These are phyloP conservation scores for Mechanitis mazaeus DNA, from an alignment of 2,888 invertebrate genomes.

Conservation along the genomic window DNA sequence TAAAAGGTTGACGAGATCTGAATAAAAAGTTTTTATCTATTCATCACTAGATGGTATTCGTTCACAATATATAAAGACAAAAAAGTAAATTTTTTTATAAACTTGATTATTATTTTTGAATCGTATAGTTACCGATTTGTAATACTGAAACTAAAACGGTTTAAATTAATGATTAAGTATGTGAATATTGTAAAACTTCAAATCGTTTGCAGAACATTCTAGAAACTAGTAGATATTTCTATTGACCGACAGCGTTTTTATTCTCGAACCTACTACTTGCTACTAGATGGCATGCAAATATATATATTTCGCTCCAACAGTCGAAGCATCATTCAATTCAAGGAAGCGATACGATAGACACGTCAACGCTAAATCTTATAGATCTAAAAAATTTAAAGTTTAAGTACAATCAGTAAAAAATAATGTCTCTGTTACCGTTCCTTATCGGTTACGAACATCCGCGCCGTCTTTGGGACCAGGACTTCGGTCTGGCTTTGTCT, in stretches of 20 bases:
- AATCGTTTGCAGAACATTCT: too few species aligned
- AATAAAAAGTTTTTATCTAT: not conserved
- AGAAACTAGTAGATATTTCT: too few species aligned
- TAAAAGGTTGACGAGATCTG: too few species aligned
- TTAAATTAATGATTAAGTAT: too few species aligned
- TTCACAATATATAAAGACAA: too few species aligned
- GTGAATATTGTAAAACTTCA: too few species aligned
- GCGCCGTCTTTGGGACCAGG: conserved; percentile 50
- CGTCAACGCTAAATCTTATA: not conserved
- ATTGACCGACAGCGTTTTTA: too few species aligned
- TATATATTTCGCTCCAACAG: not conserved
- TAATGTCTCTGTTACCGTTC: conserved; percentile 50
- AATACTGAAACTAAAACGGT: too few species aligned
- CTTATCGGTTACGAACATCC: conserved; percentile 40
- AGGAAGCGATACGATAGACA: not conserved
- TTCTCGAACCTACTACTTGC: not conserved
- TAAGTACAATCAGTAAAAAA: not conserved
- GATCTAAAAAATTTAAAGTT: not conserved
- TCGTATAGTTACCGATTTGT: too few species aligned
- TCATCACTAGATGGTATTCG: not conserved
- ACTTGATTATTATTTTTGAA: too few species aligned
- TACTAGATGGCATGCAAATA: not conserved
- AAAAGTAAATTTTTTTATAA: too few species aligned
- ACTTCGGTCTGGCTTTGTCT: conserved; percentile 57
- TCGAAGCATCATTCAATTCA: not conserved